Percentiles rank a stretch among this genome's conserved stretches.
These are phyloP conservation scores for Ptychadena robeensis DNA, from an alignment of 2,797 vertebrate species.

Conservation along the genomic window DNA sequence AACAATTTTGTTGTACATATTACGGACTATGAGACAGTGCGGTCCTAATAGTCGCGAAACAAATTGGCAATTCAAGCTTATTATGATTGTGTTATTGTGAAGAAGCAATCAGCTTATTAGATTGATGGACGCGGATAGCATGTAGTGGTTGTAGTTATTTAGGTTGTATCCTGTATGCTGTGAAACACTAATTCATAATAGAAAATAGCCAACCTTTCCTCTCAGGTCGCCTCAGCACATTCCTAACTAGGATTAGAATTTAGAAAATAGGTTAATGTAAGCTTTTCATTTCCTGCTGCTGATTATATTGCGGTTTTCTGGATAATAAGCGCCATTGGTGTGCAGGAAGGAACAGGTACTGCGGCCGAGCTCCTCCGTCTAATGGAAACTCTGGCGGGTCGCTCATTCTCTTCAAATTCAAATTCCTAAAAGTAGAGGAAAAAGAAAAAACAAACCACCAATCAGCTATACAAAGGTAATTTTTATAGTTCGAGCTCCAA, in stretches of 20 bases:
- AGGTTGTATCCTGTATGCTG: no score
- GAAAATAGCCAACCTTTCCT: slow-evolving; percentile 74
- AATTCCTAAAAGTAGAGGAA: slow-evolving; percentile 43
- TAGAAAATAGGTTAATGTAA: slow-evolving; percentile 93
- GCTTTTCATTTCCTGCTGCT: slow-evolving; percentile 91
- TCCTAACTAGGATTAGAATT: slow-evolving; percentile 94
- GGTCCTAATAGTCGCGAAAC: no score
- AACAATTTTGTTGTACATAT: no score
- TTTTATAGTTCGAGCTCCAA: no score
- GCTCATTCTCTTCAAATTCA: slow-evolving; percentile 73
- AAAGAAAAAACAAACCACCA: no score
- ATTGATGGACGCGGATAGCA: no score
- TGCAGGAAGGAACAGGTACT: slow-evolving; percentile 93
- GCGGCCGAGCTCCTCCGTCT: slow-evolving; percentile 89
- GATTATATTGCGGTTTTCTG: slow-evolving; percentile 80
- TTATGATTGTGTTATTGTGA: no score
- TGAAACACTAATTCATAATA: background rate
- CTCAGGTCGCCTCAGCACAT: slow-evolving; percentile 90
- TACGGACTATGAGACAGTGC: no score
- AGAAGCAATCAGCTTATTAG: no score
- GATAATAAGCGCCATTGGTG: slow-evolving; percentile 95
- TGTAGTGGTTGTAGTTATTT: no score
- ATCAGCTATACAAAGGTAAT: no score
- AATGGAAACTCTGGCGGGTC: slow-evolving; percentile 82
- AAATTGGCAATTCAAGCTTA: no score